Evolutionary conservation across 1,140 invertebrate species (phyloP).

Genomic region (Pemphigus obesinymphae): DNA sequence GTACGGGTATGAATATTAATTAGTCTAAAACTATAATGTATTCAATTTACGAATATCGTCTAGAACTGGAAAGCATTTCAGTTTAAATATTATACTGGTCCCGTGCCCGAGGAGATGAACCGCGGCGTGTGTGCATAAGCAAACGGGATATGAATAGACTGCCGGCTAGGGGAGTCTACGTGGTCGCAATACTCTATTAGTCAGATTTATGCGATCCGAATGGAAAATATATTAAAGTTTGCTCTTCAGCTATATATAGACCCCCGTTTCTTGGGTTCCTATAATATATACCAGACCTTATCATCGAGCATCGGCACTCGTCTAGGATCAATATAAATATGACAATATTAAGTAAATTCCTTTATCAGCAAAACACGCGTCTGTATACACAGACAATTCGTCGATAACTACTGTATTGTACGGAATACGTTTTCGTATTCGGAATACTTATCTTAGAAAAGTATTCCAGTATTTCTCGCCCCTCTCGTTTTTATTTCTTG

Average conservation of each 20-base stretch:
- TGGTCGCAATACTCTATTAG: slow-evolving; percentile 37
- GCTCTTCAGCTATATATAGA: neutral
- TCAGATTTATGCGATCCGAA: slow-evolving; percentile 1
- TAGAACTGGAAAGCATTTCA: neutral
- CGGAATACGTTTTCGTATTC: too few relatives aligned
- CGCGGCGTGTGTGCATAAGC: neutral
- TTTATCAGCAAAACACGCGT: too few relatives aligned
- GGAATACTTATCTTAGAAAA: too few relatives aligned
- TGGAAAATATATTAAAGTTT: neutral
- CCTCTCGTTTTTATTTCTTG: too few relatives aligned
- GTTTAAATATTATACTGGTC: slow-evolving; percentile 1
- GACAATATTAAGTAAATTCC: too few relatives aligned
- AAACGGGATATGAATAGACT: slow-evolving; percentile 15
- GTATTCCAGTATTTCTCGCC: too few relatives aligned
- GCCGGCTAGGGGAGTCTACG: slow-evolving; percentile 8
- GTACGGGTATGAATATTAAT: neutral
- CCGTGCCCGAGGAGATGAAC: neutral
- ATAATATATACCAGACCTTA: neutral
- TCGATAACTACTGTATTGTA: too few relatives aligned
- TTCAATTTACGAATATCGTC: neutral
- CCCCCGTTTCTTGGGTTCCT: neutral
- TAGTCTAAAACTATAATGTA: neutral
- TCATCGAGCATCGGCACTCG: neutral
- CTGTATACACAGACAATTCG: too few relatives aligned
- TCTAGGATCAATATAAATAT: too few relatives aligned